Evolutionary conservation across 2,113 vertebrate genomes (phyloP), one percentile per base, ranked within the genome.

Genomic region (Vulpes lagopus): DNA sequence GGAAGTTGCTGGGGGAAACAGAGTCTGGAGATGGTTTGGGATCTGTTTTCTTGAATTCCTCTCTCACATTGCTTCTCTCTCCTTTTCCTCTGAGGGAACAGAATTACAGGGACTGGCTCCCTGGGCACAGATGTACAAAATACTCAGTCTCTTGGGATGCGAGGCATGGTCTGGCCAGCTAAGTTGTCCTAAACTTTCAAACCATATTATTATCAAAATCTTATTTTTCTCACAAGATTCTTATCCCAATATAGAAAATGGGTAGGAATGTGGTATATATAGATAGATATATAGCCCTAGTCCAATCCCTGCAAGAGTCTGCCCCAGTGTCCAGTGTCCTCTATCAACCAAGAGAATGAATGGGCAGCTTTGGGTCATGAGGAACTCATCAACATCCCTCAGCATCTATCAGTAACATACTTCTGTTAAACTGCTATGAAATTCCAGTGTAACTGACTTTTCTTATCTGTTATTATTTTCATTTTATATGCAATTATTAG

Each of bases 401-500:
- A 71, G 38, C 16, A 88, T 49, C 49, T 8, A n/a, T 22, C 1
- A 76, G 76, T 32, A 73, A 32, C 12, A 55, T 30, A 64, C 94
- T 91, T 32, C 35, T 87, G 49, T 88, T 93, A 59, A 80, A 38
- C 8, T 27, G 15, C 74, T 87, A 20, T 11, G 81, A 67, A 91
- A 69, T 83, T 89, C 59, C 2, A 49, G 8, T 23, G 59, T 71
- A 49, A 38, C 7, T 62, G 30, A 80, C 32, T 84, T 73, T 67
- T 51, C 59, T 43, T 67, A 25, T 19, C 25, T 94, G 7, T 71
- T 83, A 35, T 51, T 57, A 35, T 82, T 81, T 62, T 15, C 2
- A 73, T 93, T 89, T 96, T 79, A 23, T 74, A 19, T 87, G 11
- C 11, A 35, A 43, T 73, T 93, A 80, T 51, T 93, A 53, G 90